These are phyloP conservation scores for Fabriciana adippe DNA, from an alignment of 2,888 invertebrate species.

Conservation along the genomic window DNA sequence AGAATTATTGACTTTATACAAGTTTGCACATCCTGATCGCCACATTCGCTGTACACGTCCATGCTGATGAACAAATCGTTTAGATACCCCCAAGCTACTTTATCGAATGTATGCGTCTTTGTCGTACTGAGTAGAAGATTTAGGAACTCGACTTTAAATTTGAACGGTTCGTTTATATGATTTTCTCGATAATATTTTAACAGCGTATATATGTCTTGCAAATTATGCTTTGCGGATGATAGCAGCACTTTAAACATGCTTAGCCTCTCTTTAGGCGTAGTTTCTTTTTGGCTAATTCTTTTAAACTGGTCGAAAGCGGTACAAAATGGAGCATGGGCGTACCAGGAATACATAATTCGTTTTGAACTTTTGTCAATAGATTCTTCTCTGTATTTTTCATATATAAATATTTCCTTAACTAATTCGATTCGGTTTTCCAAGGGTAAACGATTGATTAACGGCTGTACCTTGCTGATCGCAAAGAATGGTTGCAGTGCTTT, in stretches of 20 bases:
- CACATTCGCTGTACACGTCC: conserved; percentile 51
- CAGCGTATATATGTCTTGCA: conserved; percentile 49
- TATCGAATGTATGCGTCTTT: conserved; percentile 49
- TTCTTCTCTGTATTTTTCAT: conserved; percentile 44
- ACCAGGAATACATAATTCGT: conserved; percentile 52
- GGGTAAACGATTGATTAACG: conserved; percentile 55
- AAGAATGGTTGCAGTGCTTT: conserved; percentile 44
- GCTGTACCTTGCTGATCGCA: conserved; percentile 47
- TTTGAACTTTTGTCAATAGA: conserved; percentile 35
- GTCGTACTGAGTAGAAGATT: conserved; percentile 47
- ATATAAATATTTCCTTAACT: conserved; percentile 56
- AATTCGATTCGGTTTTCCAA: conserved; percentile 56
- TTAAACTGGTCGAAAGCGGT: conserved; percentile 57
- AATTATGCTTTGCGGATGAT: conserved; percentile 47
- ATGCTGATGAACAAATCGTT: conserved; percentile 54
- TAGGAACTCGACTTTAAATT: conserved; percentile 50
- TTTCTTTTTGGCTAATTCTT: conserved; percentile 55
- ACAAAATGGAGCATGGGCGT: conserved; percentile 58
- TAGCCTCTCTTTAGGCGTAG: conserved; percentile 51
- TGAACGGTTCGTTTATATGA: conserved; percentile 53
- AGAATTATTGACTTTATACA: conserved; percentile 54
- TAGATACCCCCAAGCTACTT: conserved; percentile 56
- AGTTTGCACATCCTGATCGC: conserved; percentile 50
- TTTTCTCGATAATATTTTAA: conserved; percentile 54
- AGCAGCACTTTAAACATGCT: conserved; percentile 53